Evolutionary conservation across 1,140 invertebrate genomes (phyloP).

Genomic region (Centruroides sculpturatus): DNA sequence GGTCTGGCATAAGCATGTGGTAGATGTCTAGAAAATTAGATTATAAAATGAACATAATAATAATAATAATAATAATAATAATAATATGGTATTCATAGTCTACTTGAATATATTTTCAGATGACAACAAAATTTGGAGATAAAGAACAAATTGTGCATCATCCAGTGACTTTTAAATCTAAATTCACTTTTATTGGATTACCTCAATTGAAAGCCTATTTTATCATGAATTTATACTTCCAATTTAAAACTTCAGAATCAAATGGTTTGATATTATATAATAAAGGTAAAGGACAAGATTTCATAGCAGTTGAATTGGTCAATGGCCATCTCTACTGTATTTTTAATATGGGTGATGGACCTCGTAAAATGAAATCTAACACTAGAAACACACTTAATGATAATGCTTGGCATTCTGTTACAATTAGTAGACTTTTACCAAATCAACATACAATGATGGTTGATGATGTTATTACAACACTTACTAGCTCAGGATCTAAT

Average conservation of each 20-base stretch:
- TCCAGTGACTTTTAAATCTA: constrained; percentile 81
- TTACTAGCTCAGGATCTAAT: constrained; percentile 52
- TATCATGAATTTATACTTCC: constrained; percentile 74
- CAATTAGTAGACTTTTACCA: constrained; percentile 68
- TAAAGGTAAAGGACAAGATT: constrained; percentile 84
- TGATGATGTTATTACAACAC: constrained; percentile 64
- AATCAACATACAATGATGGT: constrained; percentile 79
- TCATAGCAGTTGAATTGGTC: constrained; percentile 80
- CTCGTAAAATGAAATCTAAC: constrained; percentile 65
- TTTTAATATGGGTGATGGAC: constrained; percentile 83
- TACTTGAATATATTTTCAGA: constrained; percentile 20
- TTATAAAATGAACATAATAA: no score
- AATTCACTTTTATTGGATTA: constrained; percentile 75
- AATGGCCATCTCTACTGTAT: constrained; percentile 83
- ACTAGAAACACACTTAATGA: constrained; percentile 69
- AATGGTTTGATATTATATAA: constrained; percentile 89
- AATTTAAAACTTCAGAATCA: constrained; percentile 82
- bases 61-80: no score
- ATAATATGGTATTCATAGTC: no score
- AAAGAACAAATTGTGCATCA: constrained; percentile 64
- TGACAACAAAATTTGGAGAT: constrained; percentile 48
- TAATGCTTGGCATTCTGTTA: constrained; percentile 86
- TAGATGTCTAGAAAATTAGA: no score
- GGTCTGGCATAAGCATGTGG: no score
- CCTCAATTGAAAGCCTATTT: constrained; percentile 82